Evolutionary conservation across 2,113 vertebrate genomes (phyloP).

Genomic region (Tachysurus vachellii): DNA sequence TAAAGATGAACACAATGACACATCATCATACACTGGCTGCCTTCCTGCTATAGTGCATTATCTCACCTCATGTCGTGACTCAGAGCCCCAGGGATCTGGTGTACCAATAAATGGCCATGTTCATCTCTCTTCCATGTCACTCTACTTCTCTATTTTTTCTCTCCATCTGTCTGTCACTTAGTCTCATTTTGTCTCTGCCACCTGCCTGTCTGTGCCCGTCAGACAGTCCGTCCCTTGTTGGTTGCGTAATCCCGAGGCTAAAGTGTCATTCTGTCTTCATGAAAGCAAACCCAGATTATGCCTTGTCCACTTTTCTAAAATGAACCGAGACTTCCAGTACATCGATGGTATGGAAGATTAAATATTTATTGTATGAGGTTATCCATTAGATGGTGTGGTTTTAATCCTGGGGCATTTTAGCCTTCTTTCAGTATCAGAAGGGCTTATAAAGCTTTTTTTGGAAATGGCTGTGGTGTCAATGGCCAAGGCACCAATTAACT

Average conservation of each 20-base stretch:
- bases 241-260: conserved; percentile 18
- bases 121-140: conserved; percentile 11
- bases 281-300: background rate
- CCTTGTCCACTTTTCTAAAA: background rate
- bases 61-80: conserved; percentile 22
- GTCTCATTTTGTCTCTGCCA: conserved; percentile 23
- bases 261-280: background rate
- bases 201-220: conserved; percentile 27
- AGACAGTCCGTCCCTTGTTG: conserved; percentile 22
- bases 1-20: conserved; percentile 1
- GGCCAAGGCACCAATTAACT: background rate
- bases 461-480: background rate
- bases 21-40: background rate
- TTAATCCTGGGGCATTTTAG: conserved; percentile 24
- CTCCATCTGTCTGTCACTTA: conserved; percentile 21
- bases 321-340: background rate
- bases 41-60: background rate
- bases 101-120: conserved; percentile 32
- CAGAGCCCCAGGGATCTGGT: conserved; percentile 13
- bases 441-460: conserved; percentile 10
- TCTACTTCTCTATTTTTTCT: background rate
- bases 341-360: background rate
- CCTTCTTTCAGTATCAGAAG: background rate
- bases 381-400: background rate
- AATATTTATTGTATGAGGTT: background rate